These are phyloP conservation scores for Acheta domesticus DNA, from an alignment of 2,888 invertebrate species.

Conservation along the genomic window DNA sequence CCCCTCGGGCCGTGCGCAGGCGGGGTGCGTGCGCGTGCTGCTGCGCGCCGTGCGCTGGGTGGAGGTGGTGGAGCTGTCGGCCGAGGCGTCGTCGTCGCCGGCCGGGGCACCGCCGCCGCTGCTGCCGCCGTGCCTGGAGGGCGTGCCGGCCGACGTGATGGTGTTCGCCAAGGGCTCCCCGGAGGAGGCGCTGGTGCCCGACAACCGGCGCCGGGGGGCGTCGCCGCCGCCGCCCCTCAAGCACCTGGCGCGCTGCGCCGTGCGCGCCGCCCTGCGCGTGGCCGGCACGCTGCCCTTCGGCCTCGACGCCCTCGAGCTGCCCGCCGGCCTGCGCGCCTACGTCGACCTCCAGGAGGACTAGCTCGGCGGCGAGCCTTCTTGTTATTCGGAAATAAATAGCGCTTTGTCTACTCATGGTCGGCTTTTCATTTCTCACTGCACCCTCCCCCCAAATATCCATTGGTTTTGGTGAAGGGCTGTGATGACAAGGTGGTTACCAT, in stretches of 20 bases:
- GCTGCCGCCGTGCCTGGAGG: background rate
- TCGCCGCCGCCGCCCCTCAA: slow-evolving; percentile 65
- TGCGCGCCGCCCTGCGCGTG: slow-evolving; percentile 62
- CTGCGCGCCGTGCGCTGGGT: background rate
- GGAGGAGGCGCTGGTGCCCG: background rate
- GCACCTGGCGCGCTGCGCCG: slow-evolving; percentile 69
- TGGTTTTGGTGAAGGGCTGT: too few species aligned
- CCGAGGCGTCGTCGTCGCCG: background rate
- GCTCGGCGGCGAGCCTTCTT: background rate
- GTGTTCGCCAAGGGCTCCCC: background rate
- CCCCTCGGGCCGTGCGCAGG: slow-evolving; percentile 41
- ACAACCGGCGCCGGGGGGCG: slow-evolving; percentile 53
- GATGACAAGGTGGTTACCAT: too few species aligned
- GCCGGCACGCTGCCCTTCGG: slow-evolving; percentile 74
- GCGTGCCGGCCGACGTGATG: background rate
- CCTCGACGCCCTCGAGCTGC: background rate
- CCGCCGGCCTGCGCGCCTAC: background rate
- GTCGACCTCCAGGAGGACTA: slow-evolving; percentile 19
- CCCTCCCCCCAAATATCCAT: too few species aligned
- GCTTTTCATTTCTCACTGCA: too few species aligned
- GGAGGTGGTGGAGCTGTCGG: background rate
- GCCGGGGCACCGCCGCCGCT: background rate
- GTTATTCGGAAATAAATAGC: too few species aligned
- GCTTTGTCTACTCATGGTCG: too few species aligned
- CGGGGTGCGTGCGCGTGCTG: background rate